Conservation (phyloP, 1,140 invertebrate species). For the Reticulitermes speratus region DNA sequence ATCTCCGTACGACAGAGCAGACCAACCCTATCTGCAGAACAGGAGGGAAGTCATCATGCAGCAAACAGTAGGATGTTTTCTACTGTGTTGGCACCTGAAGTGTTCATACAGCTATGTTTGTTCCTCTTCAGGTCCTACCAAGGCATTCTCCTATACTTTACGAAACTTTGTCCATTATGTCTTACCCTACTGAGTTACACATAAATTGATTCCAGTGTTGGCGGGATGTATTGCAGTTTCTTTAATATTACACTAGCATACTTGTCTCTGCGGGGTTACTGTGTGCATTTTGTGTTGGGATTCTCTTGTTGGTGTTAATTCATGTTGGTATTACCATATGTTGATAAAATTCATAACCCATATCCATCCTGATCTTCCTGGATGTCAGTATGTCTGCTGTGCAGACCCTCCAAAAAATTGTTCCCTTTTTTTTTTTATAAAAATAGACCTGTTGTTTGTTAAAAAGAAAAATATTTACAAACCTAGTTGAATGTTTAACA, state of each 20-base stretch:
- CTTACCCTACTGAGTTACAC: not conserved
- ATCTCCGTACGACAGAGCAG: not conserved
- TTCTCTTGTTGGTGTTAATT: not conserved
- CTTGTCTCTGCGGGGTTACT: not conserved
- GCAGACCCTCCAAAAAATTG: too few relatives aligned
- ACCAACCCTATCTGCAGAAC: not conserved
- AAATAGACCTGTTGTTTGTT: too few relatives aligned
- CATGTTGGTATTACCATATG: too few relatives aligned
- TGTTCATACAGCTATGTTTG: not conserved
- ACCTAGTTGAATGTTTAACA: too few relatives aligned
- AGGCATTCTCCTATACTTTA: not conserved
- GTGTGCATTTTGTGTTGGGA: not conserved
- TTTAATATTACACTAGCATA: too few relatives aligned
- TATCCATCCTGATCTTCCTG: too few relatives aligned
- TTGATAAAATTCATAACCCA: too few relatives aligned
- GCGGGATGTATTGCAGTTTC: constrained; percentile 34
- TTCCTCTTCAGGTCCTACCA: not conserved
- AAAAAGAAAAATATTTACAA: too few relatives aligned
- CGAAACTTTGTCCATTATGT: not conserved
- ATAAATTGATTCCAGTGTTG: constrained; percentile 23
- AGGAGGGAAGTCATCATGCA: not conserved
- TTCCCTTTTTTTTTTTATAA: too few relatives aligned
- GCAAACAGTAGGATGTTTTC: not conserved
- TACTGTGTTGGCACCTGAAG: not conserved
- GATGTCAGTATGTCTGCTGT: too few relatives aligned